Percentiles rank a stretch among this genome's conserved stretches.
Evolutionary conservation across 2,797 vertebrate species (phyloP).

Genomic region (Lagocephalus sceleratus): DNA sequence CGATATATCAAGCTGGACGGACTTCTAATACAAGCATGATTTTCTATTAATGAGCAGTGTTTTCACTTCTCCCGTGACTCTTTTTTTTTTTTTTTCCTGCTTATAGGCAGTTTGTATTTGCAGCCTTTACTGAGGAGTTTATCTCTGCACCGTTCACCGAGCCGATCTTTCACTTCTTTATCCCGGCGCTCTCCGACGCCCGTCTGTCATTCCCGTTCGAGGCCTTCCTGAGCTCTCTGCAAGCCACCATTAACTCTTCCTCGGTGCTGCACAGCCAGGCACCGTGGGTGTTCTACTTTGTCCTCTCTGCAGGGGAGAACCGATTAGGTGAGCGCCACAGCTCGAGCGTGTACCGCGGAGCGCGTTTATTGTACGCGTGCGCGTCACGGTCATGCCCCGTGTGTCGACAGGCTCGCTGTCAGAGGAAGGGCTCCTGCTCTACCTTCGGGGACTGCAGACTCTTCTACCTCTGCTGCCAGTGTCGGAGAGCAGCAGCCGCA

Average conservation of each 20-base stretch:
- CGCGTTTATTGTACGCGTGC: conserved; percentile 5
- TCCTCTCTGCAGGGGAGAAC: conserved; percentile 89
- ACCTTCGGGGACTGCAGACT: conserved; percentile 86
- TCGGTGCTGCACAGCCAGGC: conserved; percentile 71
- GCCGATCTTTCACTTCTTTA: conserved; percentile 93
- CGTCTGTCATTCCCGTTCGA: conserved; percentile 87
- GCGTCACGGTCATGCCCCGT: conserved; percentile 22
- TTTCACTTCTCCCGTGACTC: conserved; percentile 3
- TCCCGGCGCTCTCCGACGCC: conserved; percentile 89
- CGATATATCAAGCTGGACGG: neutral
- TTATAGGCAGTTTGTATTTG: conserved; percentile 89
- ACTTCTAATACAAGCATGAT: neutral
- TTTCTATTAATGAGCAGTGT: neutral
- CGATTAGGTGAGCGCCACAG: conserved; percentile 78
- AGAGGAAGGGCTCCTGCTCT: conserved; percentile 90
- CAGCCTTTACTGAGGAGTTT: conserved; percentile 93
- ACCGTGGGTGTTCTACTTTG: conserved; percentile 95
- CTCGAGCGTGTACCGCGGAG: neutral
- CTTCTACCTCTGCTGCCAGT: conserved; percentile 88
- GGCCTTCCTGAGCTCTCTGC: conserved; percentile 88
- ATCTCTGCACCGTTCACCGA: conserved; percentile 92
- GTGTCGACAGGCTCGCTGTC: conserved; percentile 80
- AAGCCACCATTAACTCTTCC: conserved; percentile 68
- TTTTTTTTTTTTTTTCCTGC: conserved; percentile 33
- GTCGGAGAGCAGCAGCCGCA: conserved; percentile 75